Evolutionary conservation across 1,140 invertebrate genomes (phyloP).

Genomic region (Hesperophylax magnus): DNA sequence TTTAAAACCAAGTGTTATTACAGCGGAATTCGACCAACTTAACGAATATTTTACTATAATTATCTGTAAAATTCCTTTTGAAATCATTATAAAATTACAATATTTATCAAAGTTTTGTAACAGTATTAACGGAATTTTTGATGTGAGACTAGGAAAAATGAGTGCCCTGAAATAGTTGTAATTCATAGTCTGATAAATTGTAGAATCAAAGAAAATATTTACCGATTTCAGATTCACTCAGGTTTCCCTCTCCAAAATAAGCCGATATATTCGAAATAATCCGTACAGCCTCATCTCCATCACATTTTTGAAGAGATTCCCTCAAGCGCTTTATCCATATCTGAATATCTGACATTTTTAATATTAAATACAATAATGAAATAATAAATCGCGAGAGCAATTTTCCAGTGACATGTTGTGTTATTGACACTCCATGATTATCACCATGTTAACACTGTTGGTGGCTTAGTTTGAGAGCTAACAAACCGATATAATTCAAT

Average conservation of each 20-base stretch:
- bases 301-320: neutral
- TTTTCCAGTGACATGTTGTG: too few species aligned
- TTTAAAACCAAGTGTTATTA: neutral
- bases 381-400: too few species aligned
- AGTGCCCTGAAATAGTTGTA: neutral
- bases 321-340: neutral
- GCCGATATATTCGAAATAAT: conserved; percentile 19
- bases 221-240: conserved; percentile 6
- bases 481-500: too few species aligned
- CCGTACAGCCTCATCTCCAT: conserved; percentile 16
- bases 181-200: neutral
- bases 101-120: neutral
- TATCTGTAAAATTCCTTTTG: too few species aligned
- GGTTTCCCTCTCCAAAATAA: neutral
- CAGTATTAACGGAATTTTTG: neutral
- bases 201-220: neutral
- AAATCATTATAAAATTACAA: too few species aligned
- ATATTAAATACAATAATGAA: neutral
- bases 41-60: too few species aligned
- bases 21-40: too few species aligned
- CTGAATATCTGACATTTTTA: conserved; percentile 23
- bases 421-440: too few species aligned
- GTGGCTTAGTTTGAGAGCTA: too few species aligned
- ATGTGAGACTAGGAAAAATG: too few species aligned
- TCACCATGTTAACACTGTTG: too few species aligned